phyloP scores from a whole-genome alignment of 64 coral and sea anemone genomes.

The Platygyra sinensis region DNA sequence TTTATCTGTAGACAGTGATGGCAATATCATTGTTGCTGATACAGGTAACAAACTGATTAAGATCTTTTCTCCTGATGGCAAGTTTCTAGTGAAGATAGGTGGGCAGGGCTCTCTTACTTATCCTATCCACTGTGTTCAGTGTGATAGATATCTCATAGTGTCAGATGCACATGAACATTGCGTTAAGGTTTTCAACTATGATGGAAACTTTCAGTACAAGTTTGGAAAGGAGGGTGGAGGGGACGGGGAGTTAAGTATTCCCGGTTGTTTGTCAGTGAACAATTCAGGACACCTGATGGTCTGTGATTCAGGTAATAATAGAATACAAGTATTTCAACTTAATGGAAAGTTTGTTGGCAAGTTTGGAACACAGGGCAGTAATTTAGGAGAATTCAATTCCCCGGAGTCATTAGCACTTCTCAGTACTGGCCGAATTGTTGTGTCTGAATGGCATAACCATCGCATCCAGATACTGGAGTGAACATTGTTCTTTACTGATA shows the following conservation, averaged over 20 bases:
- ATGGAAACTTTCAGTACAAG: constrained; percentile 54
- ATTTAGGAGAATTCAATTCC: constrained; percentile 50
- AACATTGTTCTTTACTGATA: background rate
- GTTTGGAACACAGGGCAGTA: constrained; percentile 58
- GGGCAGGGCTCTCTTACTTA: background rate
- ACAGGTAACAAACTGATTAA: background rate
- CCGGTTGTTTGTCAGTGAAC: constrained; percentile 50
- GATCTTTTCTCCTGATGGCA: background rate
- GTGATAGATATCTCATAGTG: too few relatives aligned
- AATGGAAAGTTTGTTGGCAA: constrained; percentile 56
- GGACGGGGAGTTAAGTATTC: constrained; percentile 15
- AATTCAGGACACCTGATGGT: constrained; percentile 43
- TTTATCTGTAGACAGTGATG: background rate
- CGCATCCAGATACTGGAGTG: background rate
- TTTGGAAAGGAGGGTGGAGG: constrained; percentile 49
- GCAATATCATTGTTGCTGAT: background rate
- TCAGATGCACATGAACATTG: background rate
- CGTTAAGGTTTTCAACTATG: constrained; percentile 54
- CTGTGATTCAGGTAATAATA: constrained; percentile 67
- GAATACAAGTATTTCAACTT: constrained; percentile 64
- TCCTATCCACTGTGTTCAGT: background rate
- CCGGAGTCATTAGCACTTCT: background rate
- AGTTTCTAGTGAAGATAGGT: background rate
- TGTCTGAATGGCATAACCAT: background rate
- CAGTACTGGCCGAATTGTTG: background rate